A percentile compares a stretch with the other conserved stretches of the same genome.
These are phyloP conservation scores for Scomber japonicus DNA, from an alignment of 2,113 vertebrate genomes.

Conservation along the genomic window DNA sequence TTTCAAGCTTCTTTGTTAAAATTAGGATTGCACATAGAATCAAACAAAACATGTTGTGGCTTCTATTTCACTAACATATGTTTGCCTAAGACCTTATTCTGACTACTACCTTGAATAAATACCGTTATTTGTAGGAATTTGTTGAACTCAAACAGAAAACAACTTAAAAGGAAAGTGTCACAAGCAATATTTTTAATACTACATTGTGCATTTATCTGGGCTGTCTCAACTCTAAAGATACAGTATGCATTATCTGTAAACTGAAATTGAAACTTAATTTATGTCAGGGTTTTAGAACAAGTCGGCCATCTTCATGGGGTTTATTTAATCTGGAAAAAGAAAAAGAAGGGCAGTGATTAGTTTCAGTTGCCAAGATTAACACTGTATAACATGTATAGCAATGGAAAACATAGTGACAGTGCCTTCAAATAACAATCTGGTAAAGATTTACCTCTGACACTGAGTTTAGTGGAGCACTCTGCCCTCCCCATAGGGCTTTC, in stretches of 20 bases:
- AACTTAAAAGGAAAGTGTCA: constrained; percentile 4
- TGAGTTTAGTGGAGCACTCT: constrained; percentile 86
- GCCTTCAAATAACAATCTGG: background rate
- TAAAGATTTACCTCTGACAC: constrained; percentile 86
- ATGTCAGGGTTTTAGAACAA: constrained; percentile 6
- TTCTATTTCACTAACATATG: constrained; percentile 18
- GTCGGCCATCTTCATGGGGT: constrained; percentile 24
- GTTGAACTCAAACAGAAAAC: background rate
- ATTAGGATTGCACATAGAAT: constrained; percentile 33
- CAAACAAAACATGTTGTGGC: background rate
- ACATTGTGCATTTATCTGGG: constrained; percentile 2
- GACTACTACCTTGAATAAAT: constrained; percentile 5
- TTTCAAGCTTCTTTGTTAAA: constrained; percentile 25
- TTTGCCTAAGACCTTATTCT: background rate
- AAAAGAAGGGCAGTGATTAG: constrained; percentile 8
- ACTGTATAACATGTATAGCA: background rate
- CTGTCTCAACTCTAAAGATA: constrained; percentile 21
- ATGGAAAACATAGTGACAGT: background rate
- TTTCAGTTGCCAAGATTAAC: background rate
- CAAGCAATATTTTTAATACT: background rate
- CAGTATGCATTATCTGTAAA: background rate
- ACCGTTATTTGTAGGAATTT: background rate
- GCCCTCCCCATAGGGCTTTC: constrained; percentile 87
- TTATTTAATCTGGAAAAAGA: constrained; percentile 75
- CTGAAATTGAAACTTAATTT: background rate